A percentile compares a stretch with the other conserved stretches of the same genome.
Evolutionary conservation across 2,888 invertebrate species (phyloP).

Genomic region (Tuberolachnus salignus): DNA sequence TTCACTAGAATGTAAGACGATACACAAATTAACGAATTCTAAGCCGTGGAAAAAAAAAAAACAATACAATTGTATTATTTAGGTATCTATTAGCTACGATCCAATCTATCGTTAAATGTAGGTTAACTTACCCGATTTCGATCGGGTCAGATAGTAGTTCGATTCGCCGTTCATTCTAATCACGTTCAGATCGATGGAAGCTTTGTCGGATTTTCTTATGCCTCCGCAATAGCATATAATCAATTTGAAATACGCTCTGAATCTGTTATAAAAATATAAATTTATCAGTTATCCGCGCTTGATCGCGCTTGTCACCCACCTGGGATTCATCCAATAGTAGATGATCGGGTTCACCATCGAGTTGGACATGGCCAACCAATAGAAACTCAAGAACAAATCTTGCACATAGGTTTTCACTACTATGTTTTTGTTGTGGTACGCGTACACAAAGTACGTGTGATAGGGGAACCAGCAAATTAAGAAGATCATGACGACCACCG

Average conservation of each 20-base stretch:
- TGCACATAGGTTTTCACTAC: slow-evolving; percentile 63
- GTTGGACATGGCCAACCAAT: slow-evolving; percentile 68
- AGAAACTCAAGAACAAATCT: slow-evolving; percentile 66
- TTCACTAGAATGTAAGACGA: too few species aligned
- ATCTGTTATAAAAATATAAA: slow-evolving; percentile 60
- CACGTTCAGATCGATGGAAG: slow-evolving; percentile 25
- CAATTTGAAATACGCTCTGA: slow-evolving; percentile 63
- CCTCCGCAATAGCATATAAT: slow-evolving; percentile 62
- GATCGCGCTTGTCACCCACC: slow-evolving; percentile 58
- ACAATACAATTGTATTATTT: too few species aligned
- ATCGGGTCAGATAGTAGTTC: slow-evolving; percentile 29
- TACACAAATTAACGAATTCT: too few species aligned
- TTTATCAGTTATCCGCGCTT: neutral
- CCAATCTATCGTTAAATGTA: too few species aligned
- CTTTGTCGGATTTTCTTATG: slow-evolving; percentile 50
- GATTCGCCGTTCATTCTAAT: slow-evolving; percentile 42
- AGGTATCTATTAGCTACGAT: too few species aligned
- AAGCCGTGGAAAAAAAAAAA: too few species aligned
- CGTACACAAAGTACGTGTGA: slow-evolving; percentile 66
- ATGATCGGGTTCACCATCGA: slow-evolving; percentile 68
- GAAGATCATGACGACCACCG: slow-evolving; percentile 66
- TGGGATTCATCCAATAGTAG: slow-evolving; percentile 68
- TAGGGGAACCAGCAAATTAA: slow-evolving; percentile 68
- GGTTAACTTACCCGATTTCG: slow-evolving; percentile 45
- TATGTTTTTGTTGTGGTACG: slow-evolving; percentile 62